Base-by-base conservation (phyloP, 2,888 invertebrate genomes). In the Drosophila kuntzei region DNA sequence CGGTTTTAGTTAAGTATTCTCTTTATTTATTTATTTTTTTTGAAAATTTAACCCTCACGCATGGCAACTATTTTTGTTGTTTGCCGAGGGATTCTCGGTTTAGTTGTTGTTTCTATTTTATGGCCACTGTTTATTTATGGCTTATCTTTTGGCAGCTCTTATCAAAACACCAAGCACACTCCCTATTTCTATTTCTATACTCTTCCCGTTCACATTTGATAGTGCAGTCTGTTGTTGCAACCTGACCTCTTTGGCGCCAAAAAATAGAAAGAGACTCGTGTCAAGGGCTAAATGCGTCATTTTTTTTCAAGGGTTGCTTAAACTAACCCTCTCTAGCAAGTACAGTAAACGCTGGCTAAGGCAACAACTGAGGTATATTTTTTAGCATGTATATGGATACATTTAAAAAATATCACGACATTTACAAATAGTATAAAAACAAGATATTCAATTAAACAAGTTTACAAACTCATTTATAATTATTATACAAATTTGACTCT, bases 141-240 rank as follows among this genome's bases (percentile, higher is more conserved):
- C 64, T 65, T 76, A 77, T 76, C 76, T 55, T 68, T 54, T 65
- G 60, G 54, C 60, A 29, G 54, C 54, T 63, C 68, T 77, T 77
- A 77, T 77, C 76, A 61, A 27, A 16, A 9, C 51, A 53, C 4
- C 5, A 9, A 39, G 36, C 50, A 63, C 37, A 32, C 18, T n/a
- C 47, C 29, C 27, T 16, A 34, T 22, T 14, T 9, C 32, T n/a
- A 5, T 16, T 20, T 20, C 18, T n/a, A 7, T 6, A 1, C 12
- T 1, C 11, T 25, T 11, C 16, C n/a, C 20, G 8, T 20, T 25
- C 16, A 11, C 20, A 22, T 12, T 55, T 47, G 22, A 32, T 20
- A 36, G 47, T 72, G 58, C 70, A 71, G 47, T 64, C 49, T 34
- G 50, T 29, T 27, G 41, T 51, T 63, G 69, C 70, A 70, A 57